Evolutionary conservation across 1,140 invertebrate species (phyloP).

Genomic region (Drosophila punjabiensis): DNA sequence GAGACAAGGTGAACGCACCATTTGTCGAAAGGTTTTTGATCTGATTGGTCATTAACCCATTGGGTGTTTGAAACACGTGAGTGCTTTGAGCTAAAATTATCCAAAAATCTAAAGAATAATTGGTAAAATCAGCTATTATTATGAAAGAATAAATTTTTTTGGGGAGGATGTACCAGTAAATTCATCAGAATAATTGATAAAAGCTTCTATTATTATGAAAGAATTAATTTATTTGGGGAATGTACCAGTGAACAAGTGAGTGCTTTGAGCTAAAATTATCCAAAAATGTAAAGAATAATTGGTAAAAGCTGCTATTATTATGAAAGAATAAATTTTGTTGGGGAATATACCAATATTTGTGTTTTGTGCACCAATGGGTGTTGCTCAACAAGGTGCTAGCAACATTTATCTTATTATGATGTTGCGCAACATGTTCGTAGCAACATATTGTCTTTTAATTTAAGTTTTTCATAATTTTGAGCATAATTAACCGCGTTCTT

Average conservation of each 20-base stretch:
- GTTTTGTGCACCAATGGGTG: no score
- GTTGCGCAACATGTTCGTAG: no score
- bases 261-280: conserved; percentile 19
- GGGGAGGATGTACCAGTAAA: no score
- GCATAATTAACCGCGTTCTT: not conserved
- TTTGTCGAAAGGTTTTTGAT: conserved; percentile 39
- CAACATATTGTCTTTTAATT: no score
- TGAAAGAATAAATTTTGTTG: not conserved
- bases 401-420: no score
- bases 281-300: conserved; percentile 6
- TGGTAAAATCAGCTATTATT: not conserved
- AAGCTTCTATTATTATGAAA: not conserved
- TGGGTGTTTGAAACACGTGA: conserved; percentile 7
- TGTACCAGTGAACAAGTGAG: not conserved
- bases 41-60: conserved; percentile 45
- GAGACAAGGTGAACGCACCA: conserved; percentile 61
- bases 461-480: not conserved
- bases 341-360: no score
- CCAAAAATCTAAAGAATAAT: conserved; percentile 4
- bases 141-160: not conserved
- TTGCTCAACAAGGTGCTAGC: no score
- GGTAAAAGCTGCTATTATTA: not conserved
- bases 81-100: conserved; percentile 19
- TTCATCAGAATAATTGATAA: conserved; percentile 11
- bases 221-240: not conserved